Evolutionary conservation across 2,113 vertebrate species (phyloP).

Genomic region (Prunella fulvescens): DNA sequence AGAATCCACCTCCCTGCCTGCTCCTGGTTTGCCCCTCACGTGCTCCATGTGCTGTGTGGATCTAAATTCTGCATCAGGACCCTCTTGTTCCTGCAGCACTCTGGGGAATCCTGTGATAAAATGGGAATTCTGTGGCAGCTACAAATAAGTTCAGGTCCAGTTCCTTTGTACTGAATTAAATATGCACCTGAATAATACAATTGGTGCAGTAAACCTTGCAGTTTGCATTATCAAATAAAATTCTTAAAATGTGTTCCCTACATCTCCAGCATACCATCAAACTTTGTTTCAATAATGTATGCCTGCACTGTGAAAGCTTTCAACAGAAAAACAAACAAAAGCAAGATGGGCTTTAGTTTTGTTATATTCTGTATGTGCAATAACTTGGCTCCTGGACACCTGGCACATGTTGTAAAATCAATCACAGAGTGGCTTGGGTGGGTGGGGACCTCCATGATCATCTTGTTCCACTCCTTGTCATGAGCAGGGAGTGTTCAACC

Average conservation of each 20-base stretch:
- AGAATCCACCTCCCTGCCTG: not conserved
- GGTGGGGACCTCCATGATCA: not conserved
- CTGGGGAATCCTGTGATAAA: constrained; percentile 12
- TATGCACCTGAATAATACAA: constrained; percentile 53
- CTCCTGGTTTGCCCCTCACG: not conserved
- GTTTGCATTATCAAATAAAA: not conserved
- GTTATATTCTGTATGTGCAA: not conserved
- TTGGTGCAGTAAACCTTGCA: not conserved
- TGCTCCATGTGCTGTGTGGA: not conserved
- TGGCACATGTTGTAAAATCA: not conserved
- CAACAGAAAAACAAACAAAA: not conserved
- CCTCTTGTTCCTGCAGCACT: not conserved
- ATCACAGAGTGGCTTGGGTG: not conserved
- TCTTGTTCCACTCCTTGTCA: not conserved
- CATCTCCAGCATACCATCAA: not conserved
- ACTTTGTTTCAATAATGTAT: not conserved
- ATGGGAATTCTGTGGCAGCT: constrained; percentile 18
- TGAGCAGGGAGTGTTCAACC: too few species aligned
- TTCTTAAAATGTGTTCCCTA: not conserved
- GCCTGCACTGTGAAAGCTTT: not conserved
- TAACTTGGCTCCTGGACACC: not conserved
- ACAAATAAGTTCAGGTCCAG: constrained; percentile 39
- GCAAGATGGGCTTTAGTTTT: not conserved
- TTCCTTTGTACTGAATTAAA: constrained; percentile 49
- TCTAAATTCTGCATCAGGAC: constrained; percentile 44